Base-by-base conservation (phyloP, 2,797 vertebrate species). In the Sebastes umbrosus region DNA sequence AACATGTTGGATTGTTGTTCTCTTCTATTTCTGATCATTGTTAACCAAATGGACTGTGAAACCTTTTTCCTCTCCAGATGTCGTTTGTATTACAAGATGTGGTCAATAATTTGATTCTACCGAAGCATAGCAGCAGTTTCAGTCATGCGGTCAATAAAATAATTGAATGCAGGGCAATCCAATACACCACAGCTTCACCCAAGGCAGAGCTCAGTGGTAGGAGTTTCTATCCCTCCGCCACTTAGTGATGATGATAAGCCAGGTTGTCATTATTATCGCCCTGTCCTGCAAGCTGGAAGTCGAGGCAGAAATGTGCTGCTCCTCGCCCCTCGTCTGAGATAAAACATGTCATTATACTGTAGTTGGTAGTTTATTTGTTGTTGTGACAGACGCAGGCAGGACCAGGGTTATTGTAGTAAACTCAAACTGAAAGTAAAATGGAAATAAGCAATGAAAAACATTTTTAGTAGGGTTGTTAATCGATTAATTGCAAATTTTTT, bases 21-120 rank as follows among this genome's bases (percentile, higher is more conserved):
- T 34, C 32, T 68, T 36, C 34, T 69, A 14, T 68, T 50, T 74
- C 16, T 64, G 3, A 16, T 73, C 7, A 20, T 72, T 76, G 24
- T 72, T 34, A 22, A 16, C 6, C 55, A 65, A 73, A 34, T 62
- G 29, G 57, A 59, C 63, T 67, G 32, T 64, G 27, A 74, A 80
- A 50, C 13, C 24, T 2, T 73, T 60, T 16, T 77, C 13, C 64
- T 70, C 68, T 46, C 29, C 63, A n/a, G 55, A 68, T 24, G 34
- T 27, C 65, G 50, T 69, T 83, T 74, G 24, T 75, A 27, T 66
- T 58, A 72, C 29, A 73, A 69, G 34, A 11, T 43, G 27, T 63
- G n/a, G 5, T 76, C 75, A 83, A 60, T 88, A 76, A 88, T 79
- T 73, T 71, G 60, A 79, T 77, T 75, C 32, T 52, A 14, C 63